Evolutionary conservation across 1,140 invertebrate genomes (phyloP).

Genomic region (Bursaphelenchus mucronatus): DNA sequence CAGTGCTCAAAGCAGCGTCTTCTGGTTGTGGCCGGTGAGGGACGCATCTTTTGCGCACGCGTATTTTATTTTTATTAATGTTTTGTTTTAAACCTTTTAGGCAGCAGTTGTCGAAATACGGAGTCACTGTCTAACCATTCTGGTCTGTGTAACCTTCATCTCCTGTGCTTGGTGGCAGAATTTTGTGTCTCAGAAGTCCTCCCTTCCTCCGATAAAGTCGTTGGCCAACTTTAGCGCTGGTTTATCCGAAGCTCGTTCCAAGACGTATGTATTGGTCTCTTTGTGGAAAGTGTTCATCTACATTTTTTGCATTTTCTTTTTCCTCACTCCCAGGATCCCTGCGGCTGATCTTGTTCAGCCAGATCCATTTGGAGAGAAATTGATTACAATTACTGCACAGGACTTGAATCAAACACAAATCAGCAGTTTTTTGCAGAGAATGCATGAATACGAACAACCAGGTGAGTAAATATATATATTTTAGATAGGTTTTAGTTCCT

Average conservation of each 20-base stretch:
- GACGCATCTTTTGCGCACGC: not conserved
- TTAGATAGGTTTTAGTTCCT: conserved; percentile 12
- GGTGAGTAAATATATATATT: conserved; percentile 8
- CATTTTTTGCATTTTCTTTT: conserved; percentile 47
- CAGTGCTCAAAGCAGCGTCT: conserved; percentile 45
- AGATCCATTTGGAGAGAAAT: conserved; percentile 57
- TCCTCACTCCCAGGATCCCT: conserved; percentile 44
- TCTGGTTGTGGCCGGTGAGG: conserved; percentile 52
- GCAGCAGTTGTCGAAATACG: conserved; percentile 41
- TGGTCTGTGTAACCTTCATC: conserved; percentile 46
- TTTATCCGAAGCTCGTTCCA: conserved; percentile 49
- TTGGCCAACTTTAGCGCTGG: conserved; percentile 42
- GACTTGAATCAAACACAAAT: conserved; percentile 55
- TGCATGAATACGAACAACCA: conserved; percentile 47
- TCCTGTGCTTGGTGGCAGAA: conserved; percentile 60
- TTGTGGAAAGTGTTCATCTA: conserved; percentile 57
- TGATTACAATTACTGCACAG: conserved; percentile 55
- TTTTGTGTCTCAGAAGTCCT: conserved; percentile 55
- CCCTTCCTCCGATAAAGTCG: conserved; percentile 48
- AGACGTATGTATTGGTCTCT: conserved; percentile 47
- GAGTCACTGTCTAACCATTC: conserved; percentile 35
- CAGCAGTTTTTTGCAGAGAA: conserved; percentile 46
- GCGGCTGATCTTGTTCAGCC: conserved; percentile 42
- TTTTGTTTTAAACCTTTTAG: conserved; percentile 33
- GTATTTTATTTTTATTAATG: too few species aligned